Base-by-base conservation (phyloP, 1,140 invertebrate species). In the Fopius arisanus region DNA sequence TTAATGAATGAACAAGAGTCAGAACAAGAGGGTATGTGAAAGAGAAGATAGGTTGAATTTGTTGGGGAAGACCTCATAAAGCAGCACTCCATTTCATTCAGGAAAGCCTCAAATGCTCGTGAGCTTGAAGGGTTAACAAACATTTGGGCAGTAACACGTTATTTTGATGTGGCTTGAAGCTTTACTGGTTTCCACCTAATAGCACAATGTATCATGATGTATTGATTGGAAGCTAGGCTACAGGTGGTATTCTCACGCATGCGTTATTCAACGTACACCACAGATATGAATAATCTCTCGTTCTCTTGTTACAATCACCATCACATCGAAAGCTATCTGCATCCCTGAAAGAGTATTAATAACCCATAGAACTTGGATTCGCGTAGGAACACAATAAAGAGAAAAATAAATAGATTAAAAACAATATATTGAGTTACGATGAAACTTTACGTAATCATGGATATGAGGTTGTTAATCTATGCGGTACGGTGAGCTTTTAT, bases 191-290 rank as follows among this genome's bases (percentile, higher is more conserved):
- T 75, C 76, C 66, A 77, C 75, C 73, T 71, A 74, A 67, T 48
- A 67, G 59, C 54, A 76, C 76, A 67, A 77, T 78, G 70, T 75
- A 65, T 66, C 68, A 73, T 80, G 77, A 79, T 79, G 79, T 83
- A 83, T 84, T 82, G 82, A 84, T 84, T 82, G 79, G 77, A 78
- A 78, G 77, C 76, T 79, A 76, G 81, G 82, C 82, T 81, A 84
- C 82, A 84, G 82, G 82, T 84, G 82, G 81, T 80, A 78, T 79
- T 72, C 65, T 72, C 33, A 78, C 79, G 80, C 79, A 70, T 54
- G 79, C 82, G 82, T 28, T 54, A n/a, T 41, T 43, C 16, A 14
- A 3, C 43, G 21, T 10, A 14, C 3, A 28, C 10, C 37, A 41
- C 40, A 51, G 67, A 78, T 78, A 78, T 74, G 72, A 78, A 74